Evolutionary conservation across 2,888 invertebrate species (phyloP), one percentile per base, ranked within the genome.

Genomic region (Lepidonotus clava): DNA sequence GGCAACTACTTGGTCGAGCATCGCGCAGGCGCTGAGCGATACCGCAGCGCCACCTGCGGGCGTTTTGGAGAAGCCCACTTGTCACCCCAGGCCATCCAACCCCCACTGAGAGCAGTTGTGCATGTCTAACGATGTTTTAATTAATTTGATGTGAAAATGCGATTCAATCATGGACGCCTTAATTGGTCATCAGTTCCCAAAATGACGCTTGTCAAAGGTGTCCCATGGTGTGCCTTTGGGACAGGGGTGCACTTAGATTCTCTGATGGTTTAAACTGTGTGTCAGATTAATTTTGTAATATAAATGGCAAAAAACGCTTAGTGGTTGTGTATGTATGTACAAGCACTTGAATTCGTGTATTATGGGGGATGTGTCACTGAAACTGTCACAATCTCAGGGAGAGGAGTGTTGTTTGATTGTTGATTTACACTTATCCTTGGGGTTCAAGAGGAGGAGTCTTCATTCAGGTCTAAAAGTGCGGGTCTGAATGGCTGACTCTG

Each of bases 51-150:
- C 80, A 46, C 80, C 80, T 80, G 41, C 14, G 11, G 80, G 46
- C 80, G 14, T 6, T n/a, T 8, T 66, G n/a, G n/a, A 6, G 66
- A 66, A 24, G 11, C 66, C n/a, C 66, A 11, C 66, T 66, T n/a
- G 8, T 8, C 14, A 24, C 38, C 32, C 76, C 32, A 18, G 11
- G 11, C 38, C 38, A 8, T 34, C 8, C 38, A 8, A 6, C 2
- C 61, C 36, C 83, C 36, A 21, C 4, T 2, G 83, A 1, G 56
- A 0, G 14, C 56, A 56, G 28, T 83, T 53, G 56, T 56, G 83
- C 83, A 56, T 83, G 38, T 2, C 83, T 83, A 83, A 83, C 51
- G 83, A 51, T 24, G 38, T 56, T 83, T 83, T 51, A 56, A 83
- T 83, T 83, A 56, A 83, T 56, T 53, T 34, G 56, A 51, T 38